Percentiles rank a stretch among this genome's conserved stretches.
Conservation (phyloP, 2,888 invertebrate species). For the Caenorhabditis sinica region DNA sequence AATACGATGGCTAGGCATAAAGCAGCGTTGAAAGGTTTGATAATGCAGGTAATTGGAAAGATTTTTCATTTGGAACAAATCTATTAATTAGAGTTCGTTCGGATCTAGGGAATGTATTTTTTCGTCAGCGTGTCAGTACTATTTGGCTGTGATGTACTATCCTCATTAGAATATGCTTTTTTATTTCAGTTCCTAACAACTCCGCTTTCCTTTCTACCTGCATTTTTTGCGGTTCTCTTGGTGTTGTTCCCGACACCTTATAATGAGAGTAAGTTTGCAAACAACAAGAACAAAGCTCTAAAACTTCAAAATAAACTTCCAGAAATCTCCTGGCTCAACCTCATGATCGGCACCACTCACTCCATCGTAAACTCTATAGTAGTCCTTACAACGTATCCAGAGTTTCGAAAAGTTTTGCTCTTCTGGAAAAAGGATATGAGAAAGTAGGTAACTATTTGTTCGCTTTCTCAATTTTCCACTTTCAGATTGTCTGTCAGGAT, state of each 20-base stretch:
- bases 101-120: too few species aligned
- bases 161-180: too few species aligned
- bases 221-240: not conserved
- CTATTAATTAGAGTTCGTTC: too few species aligned
- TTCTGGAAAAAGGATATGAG: constrained; percentile 9
- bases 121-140: too few species aligned
- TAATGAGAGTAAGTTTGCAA: constrained; percentile 31
- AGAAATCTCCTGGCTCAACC: constrained; percentile 21
- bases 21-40: constrained; percentile 20
- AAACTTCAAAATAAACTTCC: not conserved
- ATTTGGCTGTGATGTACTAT: too few species aligned
- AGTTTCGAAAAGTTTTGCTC: constrained; percentile 28
- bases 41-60: constrained; percentile 47
- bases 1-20: not conserved
- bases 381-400: constrained; percentile 35
- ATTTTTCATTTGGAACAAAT: too few species aligned
- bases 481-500: too few species aligned
- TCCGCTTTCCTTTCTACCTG: constrained; percentile 16
- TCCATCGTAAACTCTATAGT: constrained; percentile 31
- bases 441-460: not conserved
- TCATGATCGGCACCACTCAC: constrained; percentile 29
- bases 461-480: too few species aligned
- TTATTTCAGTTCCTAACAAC: constrained; percentile 23
- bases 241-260: not conserved
- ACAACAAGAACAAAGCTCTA: too few species aligned